phyloP scores from a whole-genome alignment of 2,797 vertebrate species.

The Sylvilagus floridanus region DNA sequence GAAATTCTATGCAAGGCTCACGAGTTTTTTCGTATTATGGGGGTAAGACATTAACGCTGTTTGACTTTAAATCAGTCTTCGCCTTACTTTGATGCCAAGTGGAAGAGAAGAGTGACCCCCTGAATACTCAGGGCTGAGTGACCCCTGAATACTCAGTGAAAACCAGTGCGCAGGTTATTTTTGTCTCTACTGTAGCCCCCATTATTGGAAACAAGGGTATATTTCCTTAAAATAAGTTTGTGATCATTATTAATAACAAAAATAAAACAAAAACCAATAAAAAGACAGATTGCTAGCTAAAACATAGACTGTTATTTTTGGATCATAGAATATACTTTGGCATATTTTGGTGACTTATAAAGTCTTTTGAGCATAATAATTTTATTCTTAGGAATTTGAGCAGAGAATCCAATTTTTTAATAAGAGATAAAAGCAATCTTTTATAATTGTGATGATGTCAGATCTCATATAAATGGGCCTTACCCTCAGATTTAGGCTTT shows the following conservation, averaged over 20 bases:
- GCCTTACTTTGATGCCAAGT: not conserved
- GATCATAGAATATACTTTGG: slow-evolving; percentile 32
- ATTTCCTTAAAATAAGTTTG: slow-evolving; percentile 57
- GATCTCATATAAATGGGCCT: slow-evolving; percentile 42
- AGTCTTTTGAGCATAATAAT: slow-evolving; percentile 70
- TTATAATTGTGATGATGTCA: slow-evolving; percentile 4
- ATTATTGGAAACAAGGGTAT: not conserved
- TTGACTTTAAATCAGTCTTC: not conserved
- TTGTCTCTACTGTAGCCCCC: slow-evolving; percentile 37
- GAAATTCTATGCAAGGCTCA: not conserved
- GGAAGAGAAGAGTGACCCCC: not conserved
- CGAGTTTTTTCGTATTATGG: not conserved
- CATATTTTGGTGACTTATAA: slow-evolving; percentile 50
- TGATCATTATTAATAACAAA: slow-evolving; percentile 57
- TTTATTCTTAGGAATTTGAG: slow-evolving; percentile 76
- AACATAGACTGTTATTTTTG: slow-evolving; percentile 58
- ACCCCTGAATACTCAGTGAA: too few species aligned
- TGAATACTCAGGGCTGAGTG: not conserved
- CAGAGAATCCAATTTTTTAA: slow-evolving; percentile 66
- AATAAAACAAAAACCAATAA: slow-evolving; percentile 1
- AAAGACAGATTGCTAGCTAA: not conserved
- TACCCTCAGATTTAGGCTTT: slow-evolving; percentile 62
- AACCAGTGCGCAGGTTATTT: not conserved
- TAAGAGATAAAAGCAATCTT: slow-evolving; percentile 22
- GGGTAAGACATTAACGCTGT: not conserved